phyloP scores from a whole-genome alignment of 2,888 invertebrate species.

The Alviniconcha strummeri region DNA sequence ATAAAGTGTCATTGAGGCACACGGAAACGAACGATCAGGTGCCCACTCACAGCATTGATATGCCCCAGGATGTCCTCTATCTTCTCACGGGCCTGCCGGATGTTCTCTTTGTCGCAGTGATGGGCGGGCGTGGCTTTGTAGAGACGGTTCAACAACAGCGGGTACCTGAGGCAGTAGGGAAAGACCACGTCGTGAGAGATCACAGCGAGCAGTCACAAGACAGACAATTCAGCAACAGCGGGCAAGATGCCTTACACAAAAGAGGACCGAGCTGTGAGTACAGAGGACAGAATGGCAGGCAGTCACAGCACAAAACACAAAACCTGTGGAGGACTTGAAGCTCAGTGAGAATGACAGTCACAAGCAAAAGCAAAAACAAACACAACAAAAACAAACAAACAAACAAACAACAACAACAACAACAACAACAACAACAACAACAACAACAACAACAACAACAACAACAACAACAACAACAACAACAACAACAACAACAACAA shows the following conservation, averaged over 20 bases:
- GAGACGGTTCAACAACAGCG: constrained; percentile 90
- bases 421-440: too few species aligned
- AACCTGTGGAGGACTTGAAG: neutral
- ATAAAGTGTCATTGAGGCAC: too few species aligned
- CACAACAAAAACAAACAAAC: too few species aligned
- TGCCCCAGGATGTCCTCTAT: constrained; percentile 94
- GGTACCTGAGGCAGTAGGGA: constrained; percentile 78
- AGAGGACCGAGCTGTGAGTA: too few species aligned
- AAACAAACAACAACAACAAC: too few species aligned
- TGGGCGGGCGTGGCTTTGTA: constrained; percentile 92
- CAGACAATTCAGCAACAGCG: neutral
- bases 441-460: neutral
- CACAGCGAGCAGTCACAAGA: neutral
- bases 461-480: neutral
- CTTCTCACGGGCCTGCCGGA: constrained; percentile 91
- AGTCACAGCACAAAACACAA: neutral
- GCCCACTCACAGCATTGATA: constrained; percentile 77
- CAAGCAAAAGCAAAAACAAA: neutral
- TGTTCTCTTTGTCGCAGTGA: constrained; percentile 85
- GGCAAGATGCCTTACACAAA: neutral
- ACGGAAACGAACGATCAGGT: neutral
- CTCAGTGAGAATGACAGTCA: too few species aligned
- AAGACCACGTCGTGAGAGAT: neutral
- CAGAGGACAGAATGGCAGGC: too few species aligned
- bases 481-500: neutral